Conservation (phyloP, 2,113 vertebrate genomes). For the Sinosuthora webbiana region DNA sequence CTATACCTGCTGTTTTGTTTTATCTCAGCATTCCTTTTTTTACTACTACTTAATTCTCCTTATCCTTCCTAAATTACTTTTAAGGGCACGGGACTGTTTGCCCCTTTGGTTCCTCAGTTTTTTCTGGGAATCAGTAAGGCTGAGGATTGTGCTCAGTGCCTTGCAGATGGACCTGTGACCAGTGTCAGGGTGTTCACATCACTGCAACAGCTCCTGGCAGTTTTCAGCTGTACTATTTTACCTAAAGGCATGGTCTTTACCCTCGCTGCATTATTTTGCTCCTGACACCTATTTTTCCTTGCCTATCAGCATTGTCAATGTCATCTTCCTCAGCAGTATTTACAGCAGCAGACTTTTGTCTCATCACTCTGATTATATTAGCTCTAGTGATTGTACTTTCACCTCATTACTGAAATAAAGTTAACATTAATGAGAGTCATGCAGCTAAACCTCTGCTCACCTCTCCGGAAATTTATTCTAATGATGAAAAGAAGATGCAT, state of each 20-base stretch:
- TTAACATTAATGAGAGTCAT: slow-evolving; percentile 76
- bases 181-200: not conserved
- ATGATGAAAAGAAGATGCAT: slow-evolving; percentile 70
- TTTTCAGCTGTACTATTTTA: not conserved
- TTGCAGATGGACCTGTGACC: not conserved
- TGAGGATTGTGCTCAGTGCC: not conserved
- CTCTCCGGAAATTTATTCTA: slow-evolving; percentile 66
- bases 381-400: slow-evolving; percentile 69
- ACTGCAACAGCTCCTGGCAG: not conserved
- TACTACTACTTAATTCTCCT: not conserved
- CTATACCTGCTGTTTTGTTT: slow-evolving; percentile 8
- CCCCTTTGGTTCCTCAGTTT: not conserved
- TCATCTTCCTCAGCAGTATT: slow-evolving; percentile 21
- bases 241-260: not conserved
- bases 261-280: not conserved
- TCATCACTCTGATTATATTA: slow-evolving; percentile 71
- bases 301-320: slow-evolving; percentile 18
- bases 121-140: not conserved
- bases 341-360: slow-evolving; percentile 23
- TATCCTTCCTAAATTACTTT: not conserved
- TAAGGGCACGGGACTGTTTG: not conserved
- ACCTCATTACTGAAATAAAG: slow-evolving; percentile 79
- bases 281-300: not conserved
- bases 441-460: slow-evolving; percentile 67
- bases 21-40: not conserved